phyloP scores from a whole-genome alignment of 2,113 vertebrate species.

The Cacatua alba region DNA sequence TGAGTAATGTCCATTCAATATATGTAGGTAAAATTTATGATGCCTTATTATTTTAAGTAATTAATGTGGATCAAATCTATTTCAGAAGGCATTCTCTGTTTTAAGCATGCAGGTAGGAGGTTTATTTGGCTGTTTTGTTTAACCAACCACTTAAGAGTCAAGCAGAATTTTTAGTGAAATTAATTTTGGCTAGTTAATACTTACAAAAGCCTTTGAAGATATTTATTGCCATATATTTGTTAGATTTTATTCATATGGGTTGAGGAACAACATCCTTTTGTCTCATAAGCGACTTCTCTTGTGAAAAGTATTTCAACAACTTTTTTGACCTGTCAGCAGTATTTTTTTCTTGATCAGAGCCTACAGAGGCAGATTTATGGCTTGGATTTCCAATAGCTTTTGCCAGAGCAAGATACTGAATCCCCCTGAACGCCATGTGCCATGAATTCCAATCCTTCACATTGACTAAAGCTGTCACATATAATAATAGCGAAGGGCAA shows the following conservation, averaged over 20 bases:
- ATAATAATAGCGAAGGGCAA: background rate
- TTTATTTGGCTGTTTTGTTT: slow-evolving; percentile 4
- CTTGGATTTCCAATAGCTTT: slow-evolving; percentile 1
- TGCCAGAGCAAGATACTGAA: background rate
- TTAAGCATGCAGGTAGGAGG: background rate
- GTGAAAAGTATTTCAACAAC: background rate
- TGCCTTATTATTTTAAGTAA: slow-evolving; percentile 1
- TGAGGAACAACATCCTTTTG: background rate
- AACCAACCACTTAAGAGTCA: slow-evolving; percentile 24
- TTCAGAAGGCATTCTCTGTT: slow-evolving; percentile 1
- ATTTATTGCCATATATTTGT: slow-evolving; percentile 47
- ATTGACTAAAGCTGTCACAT: background rate
- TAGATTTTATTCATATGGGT: background rate
- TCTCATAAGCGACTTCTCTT: slow-evolving; percentile 10
- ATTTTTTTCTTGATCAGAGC: background rate
- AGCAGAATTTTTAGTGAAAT: slow-evolving; percentile 42
- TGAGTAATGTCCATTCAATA: slow-evolving; percentile 27
- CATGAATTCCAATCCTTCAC: background rate
- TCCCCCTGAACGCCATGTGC: background rate
- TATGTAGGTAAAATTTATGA: background rate
- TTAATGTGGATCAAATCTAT: slow-evolving; percentile 2
- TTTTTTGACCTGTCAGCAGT: slow-evolving; percentile 38
- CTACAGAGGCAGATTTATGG: background rate
- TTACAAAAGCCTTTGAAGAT: slow-evolving; percentile 36
- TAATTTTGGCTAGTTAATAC: slow-evolving; percentile 27